Percentiles rank a stretch among this genome's conserved stretches.
Conservation (phyloP, 2,113 vertebrate species). For the Ciconia boyciana region DNA sequence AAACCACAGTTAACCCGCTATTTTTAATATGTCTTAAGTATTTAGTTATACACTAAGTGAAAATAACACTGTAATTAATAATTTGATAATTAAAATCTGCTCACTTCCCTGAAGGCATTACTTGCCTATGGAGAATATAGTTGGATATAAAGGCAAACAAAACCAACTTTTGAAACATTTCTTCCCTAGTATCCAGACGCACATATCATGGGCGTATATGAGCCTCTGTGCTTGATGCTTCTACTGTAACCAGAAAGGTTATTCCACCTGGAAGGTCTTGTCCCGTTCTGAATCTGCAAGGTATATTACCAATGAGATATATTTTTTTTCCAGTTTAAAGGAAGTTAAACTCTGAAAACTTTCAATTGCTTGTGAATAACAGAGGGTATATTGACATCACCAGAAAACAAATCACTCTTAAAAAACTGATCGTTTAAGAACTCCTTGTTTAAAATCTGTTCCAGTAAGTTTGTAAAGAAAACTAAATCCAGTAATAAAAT, state of each 20-base stretch:
- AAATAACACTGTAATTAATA: neutral
- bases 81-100: neutral
- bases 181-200: neutral
- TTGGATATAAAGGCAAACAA: neutral
- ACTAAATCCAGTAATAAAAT: neutral
- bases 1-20: neutral
- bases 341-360: neutral
- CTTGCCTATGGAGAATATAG: neutral
- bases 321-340: neutral
- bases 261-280: neutral
- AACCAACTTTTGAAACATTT: neutral
- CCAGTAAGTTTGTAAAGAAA: neutral
- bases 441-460: neutral
- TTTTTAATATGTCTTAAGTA: neutral
- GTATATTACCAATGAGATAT: neutral
- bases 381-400: neutral
- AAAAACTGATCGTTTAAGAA: neutral
- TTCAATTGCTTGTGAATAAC: neutral
- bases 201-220: fast-evolving
- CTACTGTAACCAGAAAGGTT: neutral
- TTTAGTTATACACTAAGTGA: neutral
- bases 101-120: neutral
- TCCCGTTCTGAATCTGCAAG: neutral
- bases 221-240: neutral
- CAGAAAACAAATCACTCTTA: neutral